These are phyloP conservation scores for Pluvianellus socialis DNA, from an alignment of 2,113 vertebrate genomes.

Conservation along the genomic window DNA sequence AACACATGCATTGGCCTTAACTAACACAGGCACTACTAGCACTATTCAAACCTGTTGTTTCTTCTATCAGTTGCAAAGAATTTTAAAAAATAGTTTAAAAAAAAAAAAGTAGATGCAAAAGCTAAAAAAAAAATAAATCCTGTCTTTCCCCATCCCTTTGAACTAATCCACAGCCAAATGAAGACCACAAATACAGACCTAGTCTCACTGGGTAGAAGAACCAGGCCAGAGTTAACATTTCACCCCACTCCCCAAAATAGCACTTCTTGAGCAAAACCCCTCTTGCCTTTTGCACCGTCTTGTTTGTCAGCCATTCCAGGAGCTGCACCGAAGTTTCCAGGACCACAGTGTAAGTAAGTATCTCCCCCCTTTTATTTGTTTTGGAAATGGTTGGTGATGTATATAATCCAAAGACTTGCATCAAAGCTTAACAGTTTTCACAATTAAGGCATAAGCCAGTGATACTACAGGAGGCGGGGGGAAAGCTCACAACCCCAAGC, in stretches of 20 bases:
- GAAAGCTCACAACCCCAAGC: background rate
- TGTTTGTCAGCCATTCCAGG: background rate
- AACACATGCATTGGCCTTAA: conserved; percentile 31
- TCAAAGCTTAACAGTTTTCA: background rate
- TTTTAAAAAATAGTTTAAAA: background rate
- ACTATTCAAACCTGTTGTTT: conserved; percentile 7
- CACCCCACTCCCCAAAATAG: background rate
- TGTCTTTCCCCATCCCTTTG: background rate
- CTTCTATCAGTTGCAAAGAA: background rate
- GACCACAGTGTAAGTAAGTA: background rate
- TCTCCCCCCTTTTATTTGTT: background rate
- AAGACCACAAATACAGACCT: background rate
- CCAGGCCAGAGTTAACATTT: background rate
- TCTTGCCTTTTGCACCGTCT: background rate
- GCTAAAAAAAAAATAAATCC: background rate
- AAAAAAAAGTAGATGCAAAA: background rate
- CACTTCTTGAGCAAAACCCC: background rate
- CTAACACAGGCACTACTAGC: conserved; percentile 21
- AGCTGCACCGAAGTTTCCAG: background rate
- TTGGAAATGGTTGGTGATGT: background rate
- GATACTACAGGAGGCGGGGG: background rate
- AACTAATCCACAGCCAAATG: background rate
- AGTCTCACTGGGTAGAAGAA: background rate
- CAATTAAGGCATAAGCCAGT: background rate
- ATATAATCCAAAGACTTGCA: background rate